Percentiles rank a stretch among this genome's conserved stretches.
Conservation (phyloP, 1,140 invertebrate species). For the Drosophila takahashii region DNA sequence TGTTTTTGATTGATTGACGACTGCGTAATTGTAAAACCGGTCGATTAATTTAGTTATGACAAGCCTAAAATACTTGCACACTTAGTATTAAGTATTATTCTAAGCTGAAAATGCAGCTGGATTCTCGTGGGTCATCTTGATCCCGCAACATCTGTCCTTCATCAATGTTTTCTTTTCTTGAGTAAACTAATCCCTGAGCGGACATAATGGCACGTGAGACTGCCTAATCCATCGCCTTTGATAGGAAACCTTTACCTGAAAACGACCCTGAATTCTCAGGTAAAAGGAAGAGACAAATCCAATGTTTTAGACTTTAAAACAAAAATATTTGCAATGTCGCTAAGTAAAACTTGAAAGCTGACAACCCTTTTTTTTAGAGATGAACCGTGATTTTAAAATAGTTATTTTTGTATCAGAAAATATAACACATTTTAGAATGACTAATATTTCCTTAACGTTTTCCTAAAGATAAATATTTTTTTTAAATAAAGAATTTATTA, state of each 20-base stretch:
- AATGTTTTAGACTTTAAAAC: background rate
- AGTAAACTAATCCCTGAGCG: constrained; percentile 21
- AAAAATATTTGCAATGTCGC: background rate
- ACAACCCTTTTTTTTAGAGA: constrained; percentile 10
- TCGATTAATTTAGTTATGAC: background rate
- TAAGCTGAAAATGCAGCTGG: background rate
- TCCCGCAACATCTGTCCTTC: constrained; percentile 34
- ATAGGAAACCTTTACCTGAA: constrained; percentile 11
- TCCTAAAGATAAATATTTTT: too few species aligned
- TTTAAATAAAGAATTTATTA: too few species aligned
- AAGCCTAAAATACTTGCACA: too few species aligned
- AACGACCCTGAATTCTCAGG: background rate
- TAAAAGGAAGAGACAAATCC: background rate
- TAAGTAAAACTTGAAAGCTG: background rate
- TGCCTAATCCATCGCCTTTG: constrained; percentile 47
- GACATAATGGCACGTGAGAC: constrained; percentile 63
- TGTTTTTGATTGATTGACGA: constrained; percentile 29
- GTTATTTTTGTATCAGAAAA: background rate
- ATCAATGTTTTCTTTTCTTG: constrained; percentile 3
- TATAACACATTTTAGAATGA: background rate
- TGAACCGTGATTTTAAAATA: background rate
- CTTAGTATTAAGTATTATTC: background rate
- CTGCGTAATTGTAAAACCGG: background rate
- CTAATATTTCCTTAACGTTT: too few species aligned
- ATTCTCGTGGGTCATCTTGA: constrained; percentile 1